A percentile compares a stretch with the other conserved stretches of the same genome.
Conservation (phyloP, 2,113 vertebrate genomes). For the Vombatus ursinus region DNA sequence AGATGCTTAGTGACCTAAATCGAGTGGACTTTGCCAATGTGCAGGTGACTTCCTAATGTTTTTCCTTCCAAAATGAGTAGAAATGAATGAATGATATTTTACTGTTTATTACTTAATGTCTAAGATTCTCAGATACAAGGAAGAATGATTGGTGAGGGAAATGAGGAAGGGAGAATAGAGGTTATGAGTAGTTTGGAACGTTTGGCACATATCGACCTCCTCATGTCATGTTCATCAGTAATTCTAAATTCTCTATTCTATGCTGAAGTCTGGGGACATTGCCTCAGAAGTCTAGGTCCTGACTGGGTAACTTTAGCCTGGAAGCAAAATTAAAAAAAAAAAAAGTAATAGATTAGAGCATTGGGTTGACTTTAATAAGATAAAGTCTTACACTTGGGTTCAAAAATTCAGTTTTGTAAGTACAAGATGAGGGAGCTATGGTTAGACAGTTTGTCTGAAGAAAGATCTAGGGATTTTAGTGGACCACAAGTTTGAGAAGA, state of each 20-base stretch:
- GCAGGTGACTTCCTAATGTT: slow-evolving; percentile 83
- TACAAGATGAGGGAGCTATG: neutral
- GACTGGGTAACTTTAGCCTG: neutral
- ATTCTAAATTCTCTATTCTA: neutral
- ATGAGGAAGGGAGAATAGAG: neutral
- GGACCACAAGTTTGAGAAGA: neutral
- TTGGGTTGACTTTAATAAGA: neutral
- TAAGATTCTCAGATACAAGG: neutral
- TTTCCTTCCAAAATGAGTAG: neutral
- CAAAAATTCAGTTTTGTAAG: neutral
- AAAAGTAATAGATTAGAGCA: neutral
- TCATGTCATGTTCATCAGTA: neutral
- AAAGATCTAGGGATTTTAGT: neutral
- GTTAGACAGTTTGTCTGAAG: neutral
- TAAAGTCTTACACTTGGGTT: neutral
- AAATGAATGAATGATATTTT: neutral
- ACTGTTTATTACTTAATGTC: neutral
- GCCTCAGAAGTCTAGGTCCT: neutral
- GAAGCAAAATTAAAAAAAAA: neutral
- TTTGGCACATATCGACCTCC: neutral
- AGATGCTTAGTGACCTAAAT: slow-evolving; percentile 99
- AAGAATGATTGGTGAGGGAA: neutral
- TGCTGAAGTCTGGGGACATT: neutral
- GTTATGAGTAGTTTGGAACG: neutral
- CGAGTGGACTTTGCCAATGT: slow-evolving; percentile 98